phyloP scores from a whole-genome alignment of 2,113 vertebrate species.

The Phylloscopus trochilus region DNA sequence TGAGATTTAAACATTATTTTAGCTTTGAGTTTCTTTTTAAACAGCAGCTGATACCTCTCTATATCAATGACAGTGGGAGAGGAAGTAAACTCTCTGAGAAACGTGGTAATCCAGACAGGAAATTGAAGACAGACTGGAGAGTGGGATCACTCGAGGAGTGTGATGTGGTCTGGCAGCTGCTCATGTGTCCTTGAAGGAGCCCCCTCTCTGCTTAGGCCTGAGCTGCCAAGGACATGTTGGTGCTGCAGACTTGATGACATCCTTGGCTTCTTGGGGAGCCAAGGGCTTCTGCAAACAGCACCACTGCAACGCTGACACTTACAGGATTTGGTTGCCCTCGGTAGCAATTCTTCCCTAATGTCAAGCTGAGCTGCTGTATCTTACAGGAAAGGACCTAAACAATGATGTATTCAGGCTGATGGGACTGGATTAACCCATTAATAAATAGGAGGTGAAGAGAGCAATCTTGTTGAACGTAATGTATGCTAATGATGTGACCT shows the following conservation, averaged over 20 bases:
- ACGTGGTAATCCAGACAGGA: neutral
- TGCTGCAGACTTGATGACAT: neutral
- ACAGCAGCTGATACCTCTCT: neutral
- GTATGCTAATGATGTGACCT: conserved; percentile 74
- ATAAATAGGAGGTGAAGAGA: conserved; percentile 73
- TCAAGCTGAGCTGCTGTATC: conserved; percentile 44
- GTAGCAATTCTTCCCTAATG: conserved; percentile 22
- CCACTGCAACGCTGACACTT: neutral
- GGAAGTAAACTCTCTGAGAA: neutral
- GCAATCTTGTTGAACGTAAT: conserved; percentile 73
- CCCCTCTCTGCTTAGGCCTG: neutral
- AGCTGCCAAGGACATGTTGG: neutral
- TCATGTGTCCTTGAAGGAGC: neutral
- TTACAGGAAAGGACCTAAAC: conserved; percentile 58
- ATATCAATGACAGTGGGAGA: neutral
- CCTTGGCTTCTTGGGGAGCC: neutral
- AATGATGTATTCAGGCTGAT: conserved; percentile 59
- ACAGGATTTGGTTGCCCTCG: neutral
- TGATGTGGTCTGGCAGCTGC: neutral
- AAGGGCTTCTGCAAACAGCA: neutral
- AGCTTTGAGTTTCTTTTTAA: neutral
- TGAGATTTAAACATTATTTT: neutral
- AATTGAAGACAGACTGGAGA: neutral
- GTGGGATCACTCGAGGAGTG: neutral
- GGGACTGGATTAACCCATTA: conserved; percentile 70